A percentile compares a stretch with the other conserved stretches of the same genome.
Conservation (phyloP, 2,888 invertebrate species). For the Adineta ricciae region DNA sequence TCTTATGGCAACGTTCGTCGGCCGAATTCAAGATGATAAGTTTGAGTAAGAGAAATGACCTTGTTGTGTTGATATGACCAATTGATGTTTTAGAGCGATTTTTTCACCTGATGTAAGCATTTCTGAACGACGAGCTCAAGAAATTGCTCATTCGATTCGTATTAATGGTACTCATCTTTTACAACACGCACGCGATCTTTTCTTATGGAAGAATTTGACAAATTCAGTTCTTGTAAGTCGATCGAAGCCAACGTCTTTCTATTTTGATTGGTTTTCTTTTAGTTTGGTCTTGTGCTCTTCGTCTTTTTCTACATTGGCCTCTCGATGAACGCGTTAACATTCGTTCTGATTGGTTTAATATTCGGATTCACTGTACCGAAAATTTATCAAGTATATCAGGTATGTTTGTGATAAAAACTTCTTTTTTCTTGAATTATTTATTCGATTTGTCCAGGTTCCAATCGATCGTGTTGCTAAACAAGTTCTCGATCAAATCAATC, state of each 20-base stretch:
- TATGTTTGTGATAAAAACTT: background rate
- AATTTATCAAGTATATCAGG: constrained; percentile 19
- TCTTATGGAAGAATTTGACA: constrained; percentile 12
- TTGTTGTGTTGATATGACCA: too few relatives aligned
- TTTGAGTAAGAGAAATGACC: background rate
- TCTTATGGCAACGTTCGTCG: background rate
- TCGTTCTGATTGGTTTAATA: background rate
- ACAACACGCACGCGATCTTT: background rate
- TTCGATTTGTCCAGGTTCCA: background rate
- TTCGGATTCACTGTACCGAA: background rate
- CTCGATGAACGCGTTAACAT: constrained; percentile 2
- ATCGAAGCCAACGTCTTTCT: too few relatives aligned
- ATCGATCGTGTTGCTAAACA: constrained; percentile 2
- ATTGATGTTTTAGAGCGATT: background rate
- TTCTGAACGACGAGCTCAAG: background rate
- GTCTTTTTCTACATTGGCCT: background rate
- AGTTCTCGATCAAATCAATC: background rate
- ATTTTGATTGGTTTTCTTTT: too few relatives aligned
- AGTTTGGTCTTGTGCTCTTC: background rate
- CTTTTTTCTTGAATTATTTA: too few relatives aligned
- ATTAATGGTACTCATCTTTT: background rate
- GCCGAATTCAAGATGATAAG: background rate
- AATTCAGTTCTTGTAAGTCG: constrained; percentile 9
- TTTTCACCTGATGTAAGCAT: background rate
- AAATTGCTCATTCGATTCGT: background rate